Evolutionary conservation across 2,888 invertebrate species (phyloP), one percentile per base, ranked within the genome.

Genomic region (Clanis bilineata): DNA sequence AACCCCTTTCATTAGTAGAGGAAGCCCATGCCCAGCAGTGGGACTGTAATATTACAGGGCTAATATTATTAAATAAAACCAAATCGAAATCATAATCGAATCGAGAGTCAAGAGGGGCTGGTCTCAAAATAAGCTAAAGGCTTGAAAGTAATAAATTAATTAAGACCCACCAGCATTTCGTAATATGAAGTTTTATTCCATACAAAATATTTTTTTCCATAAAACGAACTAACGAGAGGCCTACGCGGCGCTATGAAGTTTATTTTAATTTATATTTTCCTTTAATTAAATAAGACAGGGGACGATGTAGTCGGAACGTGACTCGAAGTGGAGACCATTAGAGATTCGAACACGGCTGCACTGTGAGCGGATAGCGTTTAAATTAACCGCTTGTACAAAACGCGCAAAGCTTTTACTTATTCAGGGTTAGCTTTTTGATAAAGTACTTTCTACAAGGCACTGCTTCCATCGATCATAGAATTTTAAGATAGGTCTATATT

Each of bases 191-290:
- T 15, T 51, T n/a, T 23, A 32, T 51, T 51, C 28, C 9, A 15
- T 41, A 21, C 18, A 41, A 41, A 41, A 18, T 32, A 10, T 15
- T 15, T 18, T 28, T 32, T n/a, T 39, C 10, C n/a, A 9, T 23
- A n/a, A 23, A 22, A 15, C n/a, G 36, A 36, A 36, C 9, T 10
- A 36, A 22, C 36, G 23, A 39, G 56, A n/a, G 56, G 22, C 39
- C 23, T 21, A 32, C 51, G 51, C 47, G 47, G 47, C 18, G n/a
- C 32, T 43, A 41, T 82, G 75, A 77, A 85, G 83, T 82, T 78
- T 79, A 83, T 84, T 83, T 73, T 81, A 84, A 85, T 84, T 83
- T 82, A 84, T 85, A 85, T 86, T 85, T 83, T 85, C 85, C 83
- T 85, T 85, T 86, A 85, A 86, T 85, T 86, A 85, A 85, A 85